Evolutionary conservation across 2,888 invertebrate genomes (phyloP), one percentile per base, ranked within the genome.

Genomic region (Alloplasta piceator): DNA sequence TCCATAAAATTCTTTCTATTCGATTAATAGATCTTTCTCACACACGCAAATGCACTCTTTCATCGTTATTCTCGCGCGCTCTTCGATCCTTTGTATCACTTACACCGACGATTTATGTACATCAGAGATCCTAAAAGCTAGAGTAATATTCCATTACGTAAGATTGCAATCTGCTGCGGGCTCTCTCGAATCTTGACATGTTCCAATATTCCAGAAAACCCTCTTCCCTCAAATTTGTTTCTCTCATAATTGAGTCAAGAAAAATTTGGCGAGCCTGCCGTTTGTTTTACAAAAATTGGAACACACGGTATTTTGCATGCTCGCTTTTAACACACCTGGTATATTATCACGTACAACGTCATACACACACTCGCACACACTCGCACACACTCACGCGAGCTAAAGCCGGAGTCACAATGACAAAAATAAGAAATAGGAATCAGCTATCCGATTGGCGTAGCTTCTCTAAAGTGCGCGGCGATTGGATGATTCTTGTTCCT

Each of bases 1-100:
- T 90, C 80, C 86, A 88, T 90, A 87, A 88, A 89, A 90, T 87
- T 80, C 71, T 74, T 73, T 63, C 56, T 75, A 63, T 74, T 79
- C 38, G 7, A 64, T 80, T 56, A 50, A 77, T 66, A 79, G 77
- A 77, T 66, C 38, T 48, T 46, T 70, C 60, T 78, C 76, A 50
- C 46, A 72, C 56, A 36, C 58, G 39, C 26, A 26, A 26, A 26
- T 26, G 36, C 52, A 39, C 14, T 52, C 48, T 74, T n/a, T 36
- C 48, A 55, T 46, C 71, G 46, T 60, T 6, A 55, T 55, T 26
- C 50, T 26, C 60, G 46, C 52, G 55, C 52, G 10, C 26, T 46
- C 46, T 70, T 14, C 38, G 41, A 26, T 39, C 55, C 61, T 76
- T 67, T 61, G 36, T 10, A 12, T 10, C 39, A 10, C 38, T 36